Evolutionary conservation across 2,797 vertebrate species (phyloP).

Genomic region (Centropyge bicolor): DNA sequence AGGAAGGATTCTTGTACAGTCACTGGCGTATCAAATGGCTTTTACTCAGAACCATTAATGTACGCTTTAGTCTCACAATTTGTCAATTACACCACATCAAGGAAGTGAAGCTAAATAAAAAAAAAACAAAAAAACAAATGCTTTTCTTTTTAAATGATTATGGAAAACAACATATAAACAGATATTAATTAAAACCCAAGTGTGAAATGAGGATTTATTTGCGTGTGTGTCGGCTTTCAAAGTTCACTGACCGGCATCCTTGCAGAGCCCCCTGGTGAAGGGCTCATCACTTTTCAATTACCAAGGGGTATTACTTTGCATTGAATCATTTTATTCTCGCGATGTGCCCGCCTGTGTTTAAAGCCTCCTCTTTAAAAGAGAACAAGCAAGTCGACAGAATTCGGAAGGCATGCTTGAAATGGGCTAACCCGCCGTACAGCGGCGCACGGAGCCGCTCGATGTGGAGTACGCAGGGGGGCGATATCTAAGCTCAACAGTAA

Average conservation of each 20-base stretch:
- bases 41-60: slow-evolving; percentile 25
- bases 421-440: slow-evolving; percentile 60
- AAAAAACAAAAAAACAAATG: slow-evolving; percentile 25
- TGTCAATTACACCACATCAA: slow-evolving; percentile 26
- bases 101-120: slow-evolving; percentile 20
- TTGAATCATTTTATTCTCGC: slow-evolving; percentile 68
- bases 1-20: slow-evolving; percentile 8
- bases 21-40: slow-evolving; percentile 8
- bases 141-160: slow-evolving; percentile 1
- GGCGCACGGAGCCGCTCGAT: slow-evolving; percentile 47
- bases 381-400: slow-evolving; percentile 71
- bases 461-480: slow-evolving; percentile 45
- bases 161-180: slow-evolving; percentile 8
- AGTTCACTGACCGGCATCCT: slow-evolving; percentile 53
- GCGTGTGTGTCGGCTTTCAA: slow-evolving; percentile 23
- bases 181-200: slow-evolving; percentile 33
- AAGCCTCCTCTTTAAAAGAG: slow-evolving; percentile 63
- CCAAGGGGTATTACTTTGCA: slow-evolving; percentile 70
- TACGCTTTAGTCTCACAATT: slow-evolving; percentile 22
- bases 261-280: slow-evolving; percentile 39
- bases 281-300: slow-evolving; percentile 77
- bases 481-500: slow-evolving; percentile 80
- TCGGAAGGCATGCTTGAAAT: slow-evolving; percentile 69
- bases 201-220: slow-evolving; percentile 33
- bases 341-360: slow-evolving; percentile 65